Conservation (phyloP, 2,797 vertebrate genomes). For the Crotalus adamanteus region DNA sequence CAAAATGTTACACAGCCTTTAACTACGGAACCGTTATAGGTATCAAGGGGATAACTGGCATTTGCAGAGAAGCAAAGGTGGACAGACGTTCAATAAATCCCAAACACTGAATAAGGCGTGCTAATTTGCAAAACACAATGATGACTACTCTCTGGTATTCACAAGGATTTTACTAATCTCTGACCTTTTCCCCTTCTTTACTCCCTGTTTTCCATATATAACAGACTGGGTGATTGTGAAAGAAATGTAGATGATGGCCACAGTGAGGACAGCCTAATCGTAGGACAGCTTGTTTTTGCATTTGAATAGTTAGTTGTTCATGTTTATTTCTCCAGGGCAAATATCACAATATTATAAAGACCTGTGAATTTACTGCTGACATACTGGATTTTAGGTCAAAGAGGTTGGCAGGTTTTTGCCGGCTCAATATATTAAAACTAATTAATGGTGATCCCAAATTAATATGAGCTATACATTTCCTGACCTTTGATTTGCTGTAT, state of each 20-base stretch:
- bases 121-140: background rate
- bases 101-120: background rate
- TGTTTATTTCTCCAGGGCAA: background rate
- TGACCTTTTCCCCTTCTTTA: background rate
- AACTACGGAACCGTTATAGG: background rate
- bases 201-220: background rate
- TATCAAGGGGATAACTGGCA: background rate
- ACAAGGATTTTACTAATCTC: background rate
- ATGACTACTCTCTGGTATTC: background rate
- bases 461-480: conserved; percentile 10
- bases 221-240: background rate
- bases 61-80: conserved; percentile 17
- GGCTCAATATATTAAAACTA: background rate
- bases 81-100: background rate
- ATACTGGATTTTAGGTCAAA: background rate
- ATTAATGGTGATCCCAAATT: conserved; percentile 20
- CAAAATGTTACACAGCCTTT: background rate
- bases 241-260: background rate
- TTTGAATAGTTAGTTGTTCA: background rate
- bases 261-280: background rate
- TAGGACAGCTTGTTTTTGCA: background rate
- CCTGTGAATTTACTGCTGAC: background rate
- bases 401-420: background rate
- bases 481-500: background rate
- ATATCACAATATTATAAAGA: background rate